Evolutionary conservation across 23 tunicate species (phyloP).

Genomic region (Ascidia mentula): DNA sequence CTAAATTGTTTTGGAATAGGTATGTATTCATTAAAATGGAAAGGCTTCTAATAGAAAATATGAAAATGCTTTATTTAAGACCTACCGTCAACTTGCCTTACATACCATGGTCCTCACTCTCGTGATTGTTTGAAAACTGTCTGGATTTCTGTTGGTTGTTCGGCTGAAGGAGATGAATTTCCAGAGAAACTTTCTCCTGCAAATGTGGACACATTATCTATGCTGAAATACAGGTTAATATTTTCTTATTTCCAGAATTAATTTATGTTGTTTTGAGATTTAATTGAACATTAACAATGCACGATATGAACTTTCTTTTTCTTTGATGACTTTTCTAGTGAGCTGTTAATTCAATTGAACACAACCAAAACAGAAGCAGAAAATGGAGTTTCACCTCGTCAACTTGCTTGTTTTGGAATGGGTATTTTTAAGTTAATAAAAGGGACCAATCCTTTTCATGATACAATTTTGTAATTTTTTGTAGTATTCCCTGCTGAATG

Average conservation of each 20-base stretch:
- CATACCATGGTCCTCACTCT: neutral
- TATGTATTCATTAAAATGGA: too few relatives aligned
- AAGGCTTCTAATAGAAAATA: too few relatives aligned
- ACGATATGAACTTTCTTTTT: too few relatives aligned
- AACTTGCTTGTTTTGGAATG: neutral
- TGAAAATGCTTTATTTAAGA: too few relatives aligned
- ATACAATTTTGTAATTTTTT: too few relatives aligned
- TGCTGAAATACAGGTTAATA: neutral
- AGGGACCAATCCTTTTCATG: too few relatives aligned
- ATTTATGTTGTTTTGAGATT: too few relatives aligned
- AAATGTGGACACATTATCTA: neutral
- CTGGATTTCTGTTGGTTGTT: neutral
- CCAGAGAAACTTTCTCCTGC: neutral
- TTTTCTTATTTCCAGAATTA: too few relatives aligned
- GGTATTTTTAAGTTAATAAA: too few relatives aligned
- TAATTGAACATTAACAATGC: too few relatives aligned
- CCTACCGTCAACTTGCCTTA: neutral
- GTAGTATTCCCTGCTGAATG: neutral
- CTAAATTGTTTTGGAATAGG: neutral
- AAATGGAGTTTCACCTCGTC: neutral
- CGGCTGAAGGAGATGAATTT: neutral
- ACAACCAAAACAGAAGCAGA: neutral
- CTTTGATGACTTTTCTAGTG: neutral
- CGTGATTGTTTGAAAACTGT: neutral
- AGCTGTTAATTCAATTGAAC: neutral